Base-by-base conservation (phyloP, 2,113 vertebrate species). In the Podarcis muralis region DNA sequence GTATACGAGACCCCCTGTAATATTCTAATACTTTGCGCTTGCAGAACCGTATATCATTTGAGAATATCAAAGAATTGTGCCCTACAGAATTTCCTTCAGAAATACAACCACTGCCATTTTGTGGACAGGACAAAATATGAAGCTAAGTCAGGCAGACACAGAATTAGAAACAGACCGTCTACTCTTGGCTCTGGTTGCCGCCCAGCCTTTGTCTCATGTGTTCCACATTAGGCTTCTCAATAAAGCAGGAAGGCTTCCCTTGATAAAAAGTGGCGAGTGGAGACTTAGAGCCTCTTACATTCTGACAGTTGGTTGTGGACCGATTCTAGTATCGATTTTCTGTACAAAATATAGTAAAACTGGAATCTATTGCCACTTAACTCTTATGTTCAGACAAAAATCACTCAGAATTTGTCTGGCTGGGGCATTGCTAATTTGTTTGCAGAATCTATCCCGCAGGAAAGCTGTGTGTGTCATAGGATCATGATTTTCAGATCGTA, bases 61-160 rank as follows among this genome's bases (percentile, higher is more conserved):
- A 87, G 53, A 68, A 92, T 32, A n/a, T 91, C 77, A 91, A 90
- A 65, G 35, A 72, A 80, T 71, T 37, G 79, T 11, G 22, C 7
- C 40, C 71, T 85, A 62, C 30, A 74, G 81, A 71, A n/a, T 37
- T 59, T 3, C 23, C 32, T 57, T 78, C 40, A 43, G 48, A 86
- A 74, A 72, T 40, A 71, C 2, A 0, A 76, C 87, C 79, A 84
- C 37, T 80, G 62, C 25, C 84, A 22, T 62, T 90, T 74, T 35
- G 4, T 74, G n/a, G 20, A 13, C 18, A 74, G 69, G n/a, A 37
- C 7, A 84, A 74, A 72, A 15, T 12, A 74, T 32, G 53, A 32
- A 32, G n/a, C 53, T 40, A 81, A 62, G 40, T 16, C 68, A 79
- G 25, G 43, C 40, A 22, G 25, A 27, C 53, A 43, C 23, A 35